These are phyloP conservation scores for Tribolium madens DNA, from an alignment of 1,140 invertebrate genomes.

Conservation along the genomic window DNA sequence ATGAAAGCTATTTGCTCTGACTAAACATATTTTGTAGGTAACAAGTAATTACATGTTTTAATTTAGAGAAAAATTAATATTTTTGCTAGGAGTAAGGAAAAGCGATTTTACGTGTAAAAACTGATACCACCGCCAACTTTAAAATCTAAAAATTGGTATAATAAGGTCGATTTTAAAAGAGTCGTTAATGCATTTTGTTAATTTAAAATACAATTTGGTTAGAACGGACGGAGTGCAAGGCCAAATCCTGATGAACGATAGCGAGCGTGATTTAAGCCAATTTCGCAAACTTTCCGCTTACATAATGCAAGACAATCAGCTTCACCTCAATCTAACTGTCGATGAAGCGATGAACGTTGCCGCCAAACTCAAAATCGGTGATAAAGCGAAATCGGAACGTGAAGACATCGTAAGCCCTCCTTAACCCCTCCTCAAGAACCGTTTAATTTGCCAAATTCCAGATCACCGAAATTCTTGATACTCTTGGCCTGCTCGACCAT, in stretches of 20 bases:
- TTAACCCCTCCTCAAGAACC: background rate
- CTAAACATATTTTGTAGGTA: too few species aligned
- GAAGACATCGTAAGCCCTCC: conserved; percentile 81
- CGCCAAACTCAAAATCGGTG: conserved; percentile 88
- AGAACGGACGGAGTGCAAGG: conserved; percentile 83
- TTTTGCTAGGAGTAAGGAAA: too few species aligned
- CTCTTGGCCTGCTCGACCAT: conserved; percentile 87
- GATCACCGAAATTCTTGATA: conserved; percentile 93
- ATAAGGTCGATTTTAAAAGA: too few species aligned
- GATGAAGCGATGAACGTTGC: conserved; percentile 95
- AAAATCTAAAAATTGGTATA: too few species aligned
- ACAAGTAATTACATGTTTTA: too few species aligned
- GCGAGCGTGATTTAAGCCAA: conserved; percentile 86
- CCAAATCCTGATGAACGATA: conserved; percentile 87
- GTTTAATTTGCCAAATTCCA: conserved; percentile 62
- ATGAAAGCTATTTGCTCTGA: too few species aligned
- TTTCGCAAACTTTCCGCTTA: conserved; percentile 96
- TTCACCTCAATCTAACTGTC: conserved; percentile 93
- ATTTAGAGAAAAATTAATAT: too few species aligned
- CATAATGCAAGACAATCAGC: conserved; percentile 98
- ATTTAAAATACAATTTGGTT: conserved; percentile 53
- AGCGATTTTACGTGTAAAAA: too few species aligned
- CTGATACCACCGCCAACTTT: too few species aligned
- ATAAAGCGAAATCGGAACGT: conserved; percentile 79
- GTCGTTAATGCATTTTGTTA: too few species aligned